Evolutionary conservation across 2,888 invertebrate species (phyloP).

Genomic region (Anthrax anthrax): DNA sequence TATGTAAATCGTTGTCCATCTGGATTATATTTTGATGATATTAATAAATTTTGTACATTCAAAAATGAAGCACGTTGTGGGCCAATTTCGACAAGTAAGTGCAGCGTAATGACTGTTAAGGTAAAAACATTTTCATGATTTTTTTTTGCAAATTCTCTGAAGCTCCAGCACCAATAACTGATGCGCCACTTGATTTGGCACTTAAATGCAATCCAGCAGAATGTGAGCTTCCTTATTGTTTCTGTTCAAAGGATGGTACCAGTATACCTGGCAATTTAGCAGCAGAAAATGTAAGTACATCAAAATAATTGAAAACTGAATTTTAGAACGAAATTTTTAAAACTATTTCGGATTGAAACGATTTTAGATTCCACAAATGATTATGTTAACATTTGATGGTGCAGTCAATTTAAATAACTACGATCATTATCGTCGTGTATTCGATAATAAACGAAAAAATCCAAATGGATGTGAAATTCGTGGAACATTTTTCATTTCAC

Average conservation of each 20-base stretch:
- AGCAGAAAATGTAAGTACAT: slow-evolving; percentile 55
- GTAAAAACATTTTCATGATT: background rate
- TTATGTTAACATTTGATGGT: slow-evolving; percentile 82
- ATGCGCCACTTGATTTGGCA: slow-evolving; percentile 66
- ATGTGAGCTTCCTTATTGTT: slow-evolving; percentile 77
- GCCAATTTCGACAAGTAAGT: slow-evolving; percentile 75
- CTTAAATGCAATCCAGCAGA: slow-evolving; percentile 59
- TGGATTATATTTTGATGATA: slow-evolving; percentile 78
- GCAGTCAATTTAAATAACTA: slow-evolving; percentile 86
- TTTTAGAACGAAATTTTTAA: too few species aligned
- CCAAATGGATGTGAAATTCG: slow-evolving; percentile 79
- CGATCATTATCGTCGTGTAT: slow-evolving; percentile 74
- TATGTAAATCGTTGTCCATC: slow-evolving; percentile 81
- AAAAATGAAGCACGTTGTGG: slow-evolving; percentile 82
- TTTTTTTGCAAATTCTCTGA: too few species aligned
- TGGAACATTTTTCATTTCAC: slow-evolving; percentile 88
- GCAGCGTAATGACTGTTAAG: too few species aligned
- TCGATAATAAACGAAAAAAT: slow-evolving; percentile 64
- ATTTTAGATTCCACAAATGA: slow-evolving; percentile 78
- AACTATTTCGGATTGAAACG: background rate
- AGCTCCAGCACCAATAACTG: slow-evolving; percentile 73
- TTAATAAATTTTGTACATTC: slow-evolving; percentile 80
- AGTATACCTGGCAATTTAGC: slow-evolving; percentile 70
- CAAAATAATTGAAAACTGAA: too few species aligned
- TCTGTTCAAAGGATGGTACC: slow-evolving; percentile 84